phyloP scores from a whole-genome alignment of 2,113 vertebrate genomes.

The Lamprotornis superbus region DNA sequence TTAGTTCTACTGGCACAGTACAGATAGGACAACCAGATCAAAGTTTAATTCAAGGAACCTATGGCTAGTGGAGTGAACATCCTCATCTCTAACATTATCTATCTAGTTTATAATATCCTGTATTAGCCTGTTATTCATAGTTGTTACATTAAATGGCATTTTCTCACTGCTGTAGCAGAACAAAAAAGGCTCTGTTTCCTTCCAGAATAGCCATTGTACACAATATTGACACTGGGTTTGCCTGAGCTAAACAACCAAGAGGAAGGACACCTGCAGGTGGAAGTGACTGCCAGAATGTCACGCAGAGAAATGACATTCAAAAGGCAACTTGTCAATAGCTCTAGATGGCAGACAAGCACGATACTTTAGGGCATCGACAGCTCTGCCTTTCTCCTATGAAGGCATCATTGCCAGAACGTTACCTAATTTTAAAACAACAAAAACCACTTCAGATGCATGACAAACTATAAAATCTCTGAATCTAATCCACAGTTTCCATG shows the following conservation, averaged over 20 bases:
- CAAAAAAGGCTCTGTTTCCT: background rate
- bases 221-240: background rate
- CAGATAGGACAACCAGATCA: background rate
- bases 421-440: slow-evolving; percentile 10
- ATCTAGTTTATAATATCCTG: background rate
- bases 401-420: slow-evolving; percentile 1
- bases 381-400: background rate
- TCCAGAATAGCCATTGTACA: background rate
- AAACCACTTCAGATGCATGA: background rate
- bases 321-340: slow-evolving; percentile 4
- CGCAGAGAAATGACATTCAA: slow-evolving; percentile 54
- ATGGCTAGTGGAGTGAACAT: background rate
- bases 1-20: background rate
- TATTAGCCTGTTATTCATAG: background rate
- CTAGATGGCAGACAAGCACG: background rate
- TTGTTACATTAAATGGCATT: background rate
- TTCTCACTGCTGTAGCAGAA: background rate
- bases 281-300: slow-evolving; percentile 47
- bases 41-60: background rate
- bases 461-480: background rate
- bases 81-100: background rate
- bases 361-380: background rate
- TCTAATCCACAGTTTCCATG: rapidly evolving
- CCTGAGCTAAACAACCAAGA: background rate
- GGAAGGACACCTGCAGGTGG: slow-evolving; percentile 45